phyloP scores from a whole-genome alignment of 2,113 vertebrate species.

The Eulemur macaco region DNA sequence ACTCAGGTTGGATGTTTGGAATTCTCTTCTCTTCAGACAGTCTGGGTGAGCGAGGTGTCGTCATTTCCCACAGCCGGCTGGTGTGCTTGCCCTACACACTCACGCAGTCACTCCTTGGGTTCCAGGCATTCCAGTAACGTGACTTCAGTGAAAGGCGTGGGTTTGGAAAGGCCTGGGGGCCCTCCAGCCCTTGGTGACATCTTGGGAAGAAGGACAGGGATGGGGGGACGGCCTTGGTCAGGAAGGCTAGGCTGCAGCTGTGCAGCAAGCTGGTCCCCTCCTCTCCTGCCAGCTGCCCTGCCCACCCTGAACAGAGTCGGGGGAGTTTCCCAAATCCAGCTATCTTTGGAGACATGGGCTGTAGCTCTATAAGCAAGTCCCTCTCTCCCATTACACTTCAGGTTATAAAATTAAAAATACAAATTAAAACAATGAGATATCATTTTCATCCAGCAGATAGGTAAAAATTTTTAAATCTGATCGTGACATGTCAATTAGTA shows the following conservation, averaged over 20 bases:
- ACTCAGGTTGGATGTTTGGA: background rate
- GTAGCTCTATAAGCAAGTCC: background rate
- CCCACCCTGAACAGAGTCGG: background rate
- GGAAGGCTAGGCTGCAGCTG: background rate
- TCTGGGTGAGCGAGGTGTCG: background rate
- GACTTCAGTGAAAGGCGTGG: slow-evolving; percentile 32
- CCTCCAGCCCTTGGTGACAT: background rate
- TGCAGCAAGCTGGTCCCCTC: background rate
- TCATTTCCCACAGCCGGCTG: background rate
- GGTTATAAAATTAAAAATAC: background rate
- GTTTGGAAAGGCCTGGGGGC: background rate
- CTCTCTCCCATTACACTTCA: background rate
- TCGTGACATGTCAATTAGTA: background rate
- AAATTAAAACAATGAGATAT: background rate
- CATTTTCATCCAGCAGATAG: background rate
- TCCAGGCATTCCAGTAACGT: slow-evolving; percentile 50
- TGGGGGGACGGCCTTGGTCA: background rate
- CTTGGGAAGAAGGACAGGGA: background rate
- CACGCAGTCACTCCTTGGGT: background rate
- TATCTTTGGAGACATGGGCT: background rate
- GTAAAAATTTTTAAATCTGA: background rate
- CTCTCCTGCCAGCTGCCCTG: background rate
- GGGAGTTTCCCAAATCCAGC: background rate
- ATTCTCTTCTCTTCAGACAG: slow-evolving; percentile 31
- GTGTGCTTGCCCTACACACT: background rate